Conservation (phyloP, 2,797 vertebrate species). For the Hypotaenidia okinawae region DNA sequence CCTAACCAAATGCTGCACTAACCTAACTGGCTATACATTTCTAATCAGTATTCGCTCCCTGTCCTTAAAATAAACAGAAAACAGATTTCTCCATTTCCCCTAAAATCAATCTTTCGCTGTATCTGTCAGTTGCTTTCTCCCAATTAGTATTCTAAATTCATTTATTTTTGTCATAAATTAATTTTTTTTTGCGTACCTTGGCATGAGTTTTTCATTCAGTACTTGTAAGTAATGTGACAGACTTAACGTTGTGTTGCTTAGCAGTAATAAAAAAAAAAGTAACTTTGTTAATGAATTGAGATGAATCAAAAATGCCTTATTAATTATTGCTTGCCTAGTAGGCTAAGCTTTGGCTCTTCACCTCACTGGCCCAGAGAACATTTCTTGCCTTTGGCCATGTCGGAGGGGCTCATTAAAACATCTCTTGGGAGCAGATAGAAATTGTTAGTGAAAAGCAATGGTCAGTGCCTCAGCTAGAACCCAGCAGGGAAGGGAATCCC, state of each 20-base stretch:
- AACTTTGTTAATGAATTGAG: conserved; percentile 88
- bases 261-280: conserved; percentile 68
- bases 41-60: conserved; percentile 80
- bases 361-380: conserved; percentile 87
- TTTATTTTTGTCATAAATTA: conserved; percentile 79
- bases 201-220: conserved; percentile 77
- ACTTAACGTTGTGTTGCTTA: conserved; percentile 65
- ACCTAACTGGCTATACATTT: conserved; percentile 62
- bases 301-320: conserved; percentile 85
- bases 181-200: conserved; percentile 73
- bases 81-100: conserved; percentile 78
- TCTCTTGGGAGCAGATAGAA: conserved; percentile 91
- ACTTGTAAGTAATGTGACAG: conserved; percentile 75
- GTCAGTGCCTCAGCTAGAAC: conserved; percentile 80
- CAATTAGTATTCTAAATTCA: conserved; percentile 82
- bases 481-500: conserved; percentile 80
- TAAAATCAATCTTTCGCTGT: conserved; percentile 80
- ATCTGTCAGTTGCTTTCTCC: conserved; percentile 77
- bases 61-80: conserved; percentile 82
- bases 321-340: conserved; percentile 89
- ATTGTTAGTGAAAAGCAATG: conserved; percentile 93
- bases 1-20: conserved; percentile 67
- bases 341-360: conserved; percentile 90
- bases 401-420: conserved; percentile 94
- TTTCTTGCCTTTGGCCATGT: conserved; percentile 93